Evolutionary conservation across 1,140 invertebrate species (phyloP).

Genomic region (Brachionus rubens): DNA sequence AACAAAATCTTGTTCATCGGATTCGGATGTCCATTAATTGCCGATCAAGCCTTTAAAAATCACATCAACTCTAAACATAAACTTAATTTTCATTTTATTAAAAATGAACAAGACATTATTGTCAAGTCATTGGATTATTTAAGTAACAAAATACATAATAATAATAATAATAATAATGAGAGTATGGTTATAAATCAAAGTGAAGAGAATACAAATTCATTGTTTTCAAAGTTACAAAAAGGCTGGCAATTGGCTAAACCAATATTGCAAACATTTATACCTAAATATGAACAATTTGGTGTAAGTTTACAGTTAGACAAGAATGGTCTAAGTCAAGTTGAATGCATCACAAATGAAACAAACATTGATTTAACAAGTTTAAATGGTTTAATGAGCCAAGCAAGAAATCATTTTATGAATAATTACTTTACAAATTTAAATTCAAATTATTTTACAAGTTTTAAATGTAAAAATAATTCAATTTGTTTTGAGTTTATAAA

Average conservation of each 20-base stretch:
- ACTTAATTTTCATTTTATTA: slow-evolving; percentile 26
- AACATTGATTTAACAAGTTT: neutral
- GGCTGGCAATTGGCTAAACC: neutral
- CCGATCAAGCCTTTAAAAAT: slow-evolving; percentile 4
- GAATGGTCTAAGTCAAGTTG: neutral
- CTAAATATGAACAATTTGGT: slow-evolving; percentile 9
- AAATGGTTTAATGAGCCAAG: neutral
- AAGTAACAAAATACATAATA: slow-evolving; percentile 5
- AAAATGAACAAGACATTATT: slow-evolving; percentile 16
- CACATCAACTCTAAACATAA: neutral
- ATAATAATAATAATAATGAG: neutral
- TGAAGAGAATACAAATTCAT: too few relatives aligned
- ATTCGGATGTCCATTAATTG: slow-evolving; percentile 10
- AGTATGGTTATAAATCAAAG: neutral
- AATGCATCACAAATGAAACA: neutral
- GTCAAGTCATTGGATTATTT: neutral
- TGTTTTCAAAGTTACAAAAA: neutral
- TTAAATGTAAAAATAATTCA: neutral
- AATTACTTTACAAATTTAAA: slow-evolving; percentile 18
- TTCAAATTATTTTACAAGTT: neutral
- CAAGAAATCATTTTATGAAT: slow-evolving; percentile 1
- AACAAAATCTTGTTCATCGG: slow-evolving; percentile 19
- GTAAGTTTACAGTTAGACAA: neutral
- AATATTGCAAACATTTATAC: neutral
- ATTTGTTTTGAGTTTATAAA: neutral